Evolutionary conservation across 1,140 invertebrate species (phyloP).

Genomic region (Drosophila kanapiae): DNA sequence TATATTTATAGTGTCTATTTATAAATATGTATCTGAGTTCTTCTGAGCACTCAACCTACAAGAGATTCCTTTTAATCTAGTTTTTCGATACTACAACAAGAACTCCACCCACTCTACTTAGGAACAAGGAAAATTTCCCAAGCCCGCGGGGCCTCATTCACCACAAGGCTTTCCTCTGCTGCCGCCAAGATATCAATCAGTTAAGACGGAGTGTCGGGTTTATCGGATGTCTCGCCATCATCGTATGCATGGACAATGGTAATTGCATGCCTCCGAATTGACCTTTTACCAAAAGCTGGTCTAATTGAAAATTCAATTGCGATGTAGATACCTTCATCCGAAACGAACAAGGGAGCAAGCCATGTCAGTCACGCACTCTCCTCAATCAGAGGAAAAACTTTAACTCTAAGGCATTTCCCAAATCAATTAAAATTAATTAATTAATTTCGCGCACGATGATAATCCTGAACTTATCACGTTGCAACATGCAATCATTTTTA

Average conservation of each 20-base stretch:
- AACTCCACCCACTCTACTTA: not conserved
- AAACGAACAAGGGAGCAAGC: not conserved
- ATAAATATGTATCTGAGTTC: no score
- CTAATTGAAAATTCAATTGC: conserved; percentile 5
- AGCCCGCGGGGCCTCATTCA: not conserved
- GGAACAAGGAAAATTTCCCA: not conserved
- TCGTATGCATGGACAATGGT: not conserved
- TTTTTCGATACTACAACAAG: not conserved
- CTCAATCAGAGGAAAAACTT: no score
- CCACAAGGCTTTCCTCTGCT: no score
- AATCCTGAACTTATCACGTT: not conserved
- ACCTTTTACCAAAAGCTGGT: not conserved
- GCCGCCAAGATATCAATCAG: not conserved
- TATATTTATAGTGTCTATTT: no score
- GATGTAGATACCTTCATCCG: not conserved
- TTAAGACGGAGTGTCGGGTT: not conserved
- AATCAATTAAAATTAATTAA: not conserved
- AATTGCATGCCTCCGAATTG: not conserved
- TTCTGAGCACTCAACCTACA: no score
- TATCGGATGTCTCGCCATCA: not conserved
- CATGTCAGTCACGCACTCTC: not conserved
- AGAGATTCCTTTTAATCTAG: not conserved
- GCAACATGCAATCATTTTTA: no score
- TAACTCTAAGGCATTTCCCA: not conserved
- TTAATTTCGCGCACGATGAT: not conserved